These are phyloP conservation scores for Austrofundulus limnaeus DNA, from an alignment of 2,113 vertebrate genomes.

Conservation along the genomic window DNA sequence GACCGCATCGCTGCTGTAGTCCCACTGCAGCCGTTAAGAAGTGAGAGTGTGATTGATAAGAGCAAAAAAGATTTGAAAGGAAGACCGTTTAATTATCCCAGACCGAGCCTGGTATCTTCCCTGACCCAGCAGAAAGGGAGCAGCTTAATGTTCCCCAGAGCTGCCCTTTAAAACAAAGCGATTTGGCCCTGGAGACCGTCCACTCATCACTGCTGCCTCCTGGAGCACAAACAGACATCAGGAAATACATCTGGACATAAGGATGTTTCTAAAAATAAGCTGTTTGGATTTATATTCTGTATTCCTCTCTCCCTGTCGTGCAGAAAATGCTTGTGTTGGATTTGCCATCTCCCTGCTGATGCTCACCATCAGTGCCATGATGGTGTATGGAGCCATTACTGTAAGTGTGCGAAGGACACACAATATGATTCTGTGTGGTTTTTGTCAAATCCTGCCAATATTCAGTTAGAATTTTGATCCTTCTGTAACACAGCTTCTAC, in stretches of 20 bases:
- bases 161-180: slow-evolving; percentile 23
- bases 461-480: too few relatives aligned
- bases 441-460: background rate
- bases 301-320: slow-evolving; percentile 39
- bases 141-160: slow-evolving; percentile 53
- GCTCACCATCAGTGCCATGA: slow-evolving; percentile 98
- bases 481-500: too few relatives aligned
- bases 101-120: slow-evolving; percentile 34
- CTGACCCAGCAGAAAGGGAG: slow-evolving; percentile 10
- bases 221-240: slow-evolving; percentile 8
- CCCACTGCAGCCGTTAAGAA: slow-evolving; percentile 39
- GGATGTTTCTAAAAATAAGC: background rate
- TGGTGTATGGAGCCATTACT: slow-evolving; percentile 97
- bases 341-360: slow-evolving; percentile 97
- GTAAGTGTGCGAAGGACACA: slow-evolving; percentile 78
- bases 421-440: background rate
- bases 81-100: slow-evolving; percentile 61
- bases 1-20: background rate
- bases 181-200: slow-evolving; percentile 25
- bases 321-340: slow-evolving; percentile 95
- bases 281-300: background rate
- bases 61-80: slow-evolving; percentile 46
- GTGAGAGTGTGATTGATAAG: slow-evolving; percentile 25
- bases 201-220: slow-evolving; percentile 25
- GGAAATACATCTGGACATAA: background rate